Evolutionary conservation across 92 coral and sea anemone species (phyloP), one percentile per base, ranked within the genome.

Genomic region (Blastomussa wellsi): DNA sequence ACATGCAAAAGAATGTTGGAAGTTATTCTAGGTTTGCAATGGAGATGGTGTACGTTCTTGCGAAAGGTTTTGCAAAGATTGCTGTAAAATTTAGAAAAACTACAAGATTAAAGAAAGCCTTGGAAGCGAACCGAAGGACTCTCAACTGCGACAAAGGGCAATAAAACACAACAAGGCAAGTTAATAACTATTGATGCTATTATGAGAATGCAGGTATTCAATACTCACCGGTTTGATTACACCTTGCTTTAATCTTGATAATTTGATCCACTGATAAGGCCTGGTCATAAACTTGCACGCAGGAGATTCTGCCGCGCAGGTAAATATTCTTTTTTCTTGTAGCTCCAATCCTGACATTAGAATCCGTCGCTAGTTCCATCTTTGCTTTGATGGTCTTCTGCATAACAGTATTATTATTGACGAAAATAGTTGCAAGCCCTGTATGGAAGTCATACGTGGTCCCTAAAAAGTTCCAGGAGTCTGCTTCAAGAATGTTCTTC

Each of bases 381-480:
- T 84, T 86, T 74, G 78, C 77, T 62, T 39, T 31, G 22, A 89
- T 84, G 29, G 41, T 51, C 28, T 81, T 72, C 29, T 78, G 82
- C 64, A 79, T 71, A 4, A 89, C 92, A 62, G 83, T 80, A 1
- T 67, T 89, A 42, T 87, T 86, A 38, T 89, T 79, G 74, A 84
- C 88, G 77, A 86, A 89, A 29, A 89, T 79, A 32, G 82, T 72
- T 28, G 86, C 92, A 32, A 84, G 51, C 7, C 92, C 89, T 26
- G 92, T 89, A n/a, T 66, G 55, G 78, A 79, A 77, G 67, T 89
- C 89, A 41, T 84, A 89, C 35, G 89, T 72, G 1, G 89, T 82
- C 20, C 92, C 92, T 32, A 89, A 76, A 31, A 78, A 86, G 81
- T 89, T 89, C 92, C 92, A 89, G 39, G 44, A 55, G 77, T 84